Evolutionary conservation across 2,888 invertebrate species (phyloP), one percentile per base, ranked within the genome.

Genomic region (Crematogaster levior): DNA sequence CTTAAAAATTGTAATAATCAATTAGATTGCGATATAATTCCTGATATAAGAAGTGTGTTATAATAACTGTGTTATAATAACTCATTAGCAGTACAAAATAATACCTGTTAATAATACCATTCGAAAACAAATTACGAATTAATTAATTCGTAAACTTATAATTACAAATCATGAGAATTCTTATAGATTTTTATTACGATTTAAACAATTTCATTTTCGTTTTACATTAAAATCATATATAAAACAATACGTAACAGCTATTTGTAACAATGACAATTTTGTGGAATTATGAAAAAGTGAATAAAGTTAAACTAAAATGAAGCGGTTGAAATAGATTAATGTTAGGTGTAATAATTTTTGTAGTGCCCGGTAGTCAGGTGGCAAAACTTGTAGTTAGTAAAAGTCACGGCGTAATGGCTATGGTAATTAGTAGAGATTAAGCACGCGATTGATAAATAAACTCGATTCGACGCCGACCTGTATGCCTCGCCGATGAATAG

Each of bases 341-440:
- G 43, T 10, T 18, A 40, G 21, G 58, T 40, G 15, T n/a, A 21
- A 53, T 66, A 66, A 75, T n/a, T 66, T 51, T 73, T 75, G 27
- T 27, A 18, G 46, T 34, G 9, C 37, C n/a, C 3, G 37, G n/a
- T n/a, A n/a, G 53, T 84, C 83, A 84, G 86, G 87, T 86, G 87
- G 89, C 88, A 90, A 91, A 91, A 91, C 83, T 90, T 91, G 91
- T 91, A 92, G 93, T 93, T 92, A 91, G 91, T 90, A 92, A 92
- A 93, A 92, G 92, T 93, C 90, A 92, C 90, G 88, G 86, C 90
- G 91, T 89, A 90, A 89, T 89, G 84, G 89, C 91, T 85, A 85
- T 75, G 83, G 90, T 90, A 90, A 91, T 92, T 92, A 90, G 80
- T 61, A 80, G 73, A 80, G 27, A 75, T 75, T 77, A 81, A 85